Conservation (phyloP, 2,888 invertebrate genomes). For the Sesia apiformis region DNA sequence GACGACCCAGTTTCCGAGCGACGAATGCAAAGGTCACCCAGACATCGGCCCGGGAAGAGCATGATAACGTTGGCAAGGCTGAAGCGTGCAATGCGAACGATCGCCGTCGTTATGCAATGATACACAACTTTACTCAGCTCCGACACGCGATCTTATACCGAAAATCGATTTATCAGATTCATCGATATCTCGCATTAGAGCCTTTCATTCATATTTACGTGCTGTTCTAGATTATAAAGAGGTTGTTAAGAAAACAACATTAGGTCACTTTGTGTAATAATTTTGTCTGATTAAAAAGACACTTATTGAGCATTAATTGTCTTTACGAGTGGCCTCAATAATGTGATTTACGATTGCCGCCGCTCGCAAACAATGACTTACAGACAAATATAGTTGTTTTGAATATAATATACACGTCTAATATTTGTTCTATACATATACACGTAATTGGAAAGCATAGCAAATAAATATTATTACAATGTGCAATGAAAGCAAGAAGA, state of each 20-base stretch:
- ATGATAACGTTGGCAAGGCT: slow-evolving; percentile 61
- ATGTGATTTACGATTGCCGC: slow-evolving; percentile 23
- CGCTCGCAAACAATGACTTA: background rate
- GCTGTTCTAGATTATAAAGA: background rate
- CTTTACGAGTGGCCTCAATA: slow-evolving; percentile 31
- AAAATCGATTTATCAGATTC: background rate
- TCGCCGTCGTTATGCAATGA: slow-evolving; percentile 36
- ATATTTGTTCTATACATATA: no score
- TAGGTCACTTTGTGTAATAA: background rate
- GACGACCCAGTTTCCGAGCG: slow-evolving; percentile 61
- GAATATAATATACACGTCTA: no score
- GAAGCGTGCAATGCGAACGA: slow-evolving; percentile 32
- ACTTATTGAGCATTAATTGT: slow-evolving; percentile 20
- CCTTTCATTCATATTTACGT: background rate
- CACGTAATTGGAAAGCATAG: no score
- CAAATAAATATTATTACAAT: no score
- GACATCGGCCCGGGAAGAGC: slow-evolving; percentile 59
- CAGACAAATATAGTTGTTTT: background rate
- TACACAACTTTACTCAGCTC: slow-evolving; percentile 15
- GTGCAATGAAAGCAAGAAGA: no score
- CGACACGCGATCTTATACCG: slow-evolving; percentile 17
- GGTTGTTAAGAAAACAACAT: background rate
- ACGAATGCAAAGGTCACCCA: slow-evolving; percentile 59
- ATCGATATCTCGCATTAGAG: background rate
- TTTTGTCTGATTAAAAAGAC: slow-evolving; percentile 18